Percentiles rank a stretch among this genome's conserved stretches.
Conservation (phyloP, 2,797 vertebrate species). For the Platyrinchus mystaceus region DNA sequence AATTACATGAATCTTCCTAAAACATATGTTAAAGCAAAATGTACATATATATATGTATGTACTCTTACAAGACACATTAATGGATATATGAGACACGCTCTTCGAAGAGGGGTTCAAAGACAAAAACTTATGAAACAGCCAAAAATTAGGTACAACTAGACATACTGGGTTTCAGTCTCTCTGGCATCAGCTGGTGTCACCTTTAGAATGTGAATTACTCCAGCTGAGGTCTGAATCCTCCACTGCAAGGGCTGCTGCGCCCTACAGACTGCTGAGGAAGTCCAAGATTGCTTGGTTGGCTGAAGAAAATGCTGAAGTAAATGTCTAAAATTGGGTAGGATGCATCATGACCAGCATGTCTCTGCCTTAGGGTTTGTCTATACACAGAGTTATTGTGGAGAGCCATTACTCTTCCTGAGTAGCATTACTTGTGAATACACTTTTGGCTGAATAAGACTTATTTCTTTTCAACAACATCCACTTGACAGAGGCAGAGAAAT, state of each 20-base stretch:
- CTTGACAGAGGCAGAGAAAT: not conserved
- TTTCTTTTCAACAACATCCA: not conserved
- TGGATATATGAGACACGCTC: not conserved
- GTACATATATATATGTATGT: rapidly evolving
- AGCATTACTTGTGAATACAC: not conserved
- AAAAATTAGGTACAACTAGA: not conserved
- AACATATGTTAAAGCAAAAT: not conserved
- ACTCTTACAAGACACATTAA: not conserved
- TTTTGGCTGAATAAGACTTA: not conserved
- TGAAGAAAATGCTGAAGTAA: constrained; percentile 4
- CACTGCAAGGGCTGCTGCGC: not conserved
- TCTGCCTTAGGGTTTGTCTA: not conserved
- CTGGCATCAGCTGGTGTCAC: not conserved
- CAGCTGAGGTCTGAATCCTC: not conserved
- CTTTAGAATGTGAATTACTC: not conserved
- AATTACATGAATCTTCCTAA: not conserved
- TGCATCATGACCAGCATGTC: not conserved
- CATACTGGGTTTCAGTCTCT: not conserved
- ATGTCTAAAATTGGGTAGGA: not conserved
- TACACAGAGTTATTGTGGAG: not conserved
- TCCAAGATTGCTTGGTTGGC: not conserved
- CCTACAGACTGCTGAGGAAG: not conserved
- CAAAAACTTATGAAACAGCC: not conserved
- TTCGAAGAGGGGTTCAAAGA: not conserved
- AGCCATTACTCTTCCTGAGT: not conserved